Base-by-base conservation (phyloP, 23 tunicate genomes). In the Oikopleura dioica region DNA sequence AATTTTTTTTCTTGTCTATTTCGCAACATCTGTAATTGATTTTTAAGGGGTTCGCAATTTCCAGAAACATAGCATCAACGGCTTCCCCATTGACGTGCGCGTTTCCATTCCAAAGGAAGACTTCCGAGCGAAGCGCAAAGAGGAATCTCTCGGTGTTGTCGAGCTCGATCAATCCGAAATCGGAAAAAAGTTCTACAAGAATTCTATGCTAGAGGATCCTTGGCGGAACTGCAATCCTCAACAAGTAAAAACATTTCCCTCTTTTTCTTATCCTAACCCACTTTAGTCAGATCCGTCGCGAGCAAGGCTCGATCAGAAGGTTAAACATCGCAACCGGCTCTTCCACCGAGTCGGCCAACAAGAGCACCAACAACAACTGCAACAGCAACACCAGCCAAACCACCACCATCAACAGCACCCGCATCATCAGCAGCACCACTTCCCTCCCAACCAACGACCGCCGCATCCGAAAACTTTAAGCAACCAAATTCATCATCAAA, bases 131-230 rank as follows among this genome's bases (percentile, higher is more conserved):
- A 23, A 28, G 72, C 72, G 72, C 26, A 63, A 63, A 63, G 72
- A 28, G 2, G 72, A 63, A 28, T 63, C 72, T 2, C 72, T 63
- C 16, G 72, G 72, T 28, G 72, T 63, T 4, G 72, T 63, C 72
- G 72, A 63, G 33, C 16, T 63, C 26, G 72, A 63, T 31, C 72
- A 63, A 63, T 5, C 16, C 4, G 26, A 4, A 2, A 63, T 63
- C 26, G 72, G 30, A 23, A 63, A 63, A 63, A 63, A 31, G 26
- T 63, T 12, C 26, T 63, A 63, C 33, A 63, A 63, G 26, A 23
- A 63, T 28, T 63, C 72, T 63, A 63, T 63, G 72, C 72, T 63
- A 23, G 72, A 63, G 26, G 72, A 63, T 31, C 72, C 72, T 12
- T 63, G 72, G 72, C 72, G 72, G 5, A 63, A 63, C 33, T 63